Evolutionary conservation across 1,140 invertebrate genomes (phyloP).

Genomic region (Sycophila sp.): DNA sequence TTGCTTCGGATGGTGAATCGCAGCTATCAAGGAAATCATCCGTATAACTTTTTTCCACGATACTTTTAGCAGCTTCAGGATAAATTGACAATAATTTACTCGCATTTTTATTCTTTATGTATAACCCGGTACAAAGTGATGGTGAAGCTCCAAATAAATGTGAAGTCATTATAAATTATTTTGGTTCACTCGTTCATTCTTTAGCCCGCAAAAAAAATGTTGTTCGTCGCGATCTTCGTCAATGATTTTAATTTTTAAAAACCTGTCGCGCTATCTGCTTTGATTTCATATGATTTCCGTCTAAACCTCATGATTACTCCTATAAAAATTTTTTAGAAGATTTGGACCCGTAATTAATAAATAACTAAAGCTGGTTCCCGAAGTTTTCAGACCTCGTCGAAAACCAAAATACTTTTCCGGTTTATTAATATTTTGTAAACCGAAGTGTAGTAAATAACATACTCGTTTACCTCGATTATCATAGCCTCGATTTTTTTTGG

Average conservation of each 20-base stretch:
- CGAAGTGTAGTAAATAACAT: too few relatives aligned
- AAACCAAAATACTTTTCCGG: too few relatives aligned
- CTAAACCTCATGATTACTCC: background rate
- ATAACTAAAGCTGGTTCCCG: too few relatives aligned
- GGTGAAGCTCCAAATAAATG: constrained; percentile 46
- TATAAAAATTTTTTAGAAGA: background rate
- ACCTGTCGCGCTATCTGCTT: background rate
- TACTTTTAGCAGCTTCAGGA: constrained; percentile 41
- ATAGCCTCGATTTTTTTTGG: too few relatives aligned
- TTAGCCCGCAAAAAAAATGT: background rate
- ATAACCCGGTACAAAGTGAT: constrained; percentile 47
- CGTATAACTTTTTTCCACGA: background rate
- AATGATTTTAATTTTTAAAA: background rate
- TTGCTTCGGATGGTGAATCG: background rate
- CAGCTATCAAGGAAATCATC: background rate
- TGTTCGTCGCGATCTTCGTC: background rate
- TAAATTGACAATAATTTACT: too few relatives aligned
- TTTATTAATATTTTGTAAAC: too few relatives aligned
- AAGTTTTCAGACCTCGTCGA: too few relatives aligned
- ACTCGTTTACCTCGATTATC: too few relatives aligned
- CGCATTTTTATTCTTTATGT: constrained; percentile 48
- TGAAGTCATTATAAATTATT: too few relatives aligned
- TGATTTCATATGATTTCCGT: background rate
- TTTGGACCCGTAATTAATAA: too few relatives aligned
- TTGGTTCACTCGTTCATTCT: background rate